Percentiles rank a stretch among this genome's conserved stretches.
These are phyloP conservation scores for Lamellibrachia luymesi DNA, from an alignment of 1,140 invertebrate genomes.

Conservation along the genomic window DNA sequence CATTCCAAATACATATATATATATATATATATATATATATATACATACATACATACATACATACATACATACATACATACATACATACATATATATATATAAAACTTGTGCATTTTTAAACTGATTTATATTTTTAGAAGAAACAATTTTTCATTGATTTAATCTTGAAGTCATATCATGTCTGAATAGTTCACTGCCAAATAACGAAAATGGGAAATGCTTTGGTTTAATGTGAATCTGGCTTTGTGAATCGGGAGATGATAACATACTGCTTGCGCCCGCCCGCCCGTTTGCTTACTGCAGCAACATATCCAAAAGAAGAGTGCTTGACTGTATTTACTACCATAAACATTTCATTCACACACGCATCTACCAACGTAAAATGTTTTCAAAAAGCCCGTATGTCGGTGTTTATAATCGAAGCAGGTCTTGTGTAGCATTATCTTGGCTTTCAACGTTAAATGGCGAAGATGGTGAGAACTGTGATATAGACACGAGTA, in stretches of 20 bases:
- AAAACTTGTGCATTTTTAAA: not conserved
- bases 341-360: not conserved
- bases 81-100: not conserved
- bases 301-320: too few species aligned
- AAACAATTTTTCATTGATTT: not conserved
- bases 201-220: too few species aligned
- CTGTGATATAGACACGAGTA: not conserved
- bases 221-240: too few species aligned
- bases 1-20: too few species aligned
- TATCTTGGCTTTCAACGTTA: not conserved
- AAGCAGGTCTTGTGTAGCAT: not conserved
- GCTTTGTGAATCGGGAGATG: too few species aligned
- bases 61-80: not conserved
- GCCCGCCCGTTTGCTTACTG: too few species aligned
- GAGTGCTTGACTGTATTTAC: not conserved
- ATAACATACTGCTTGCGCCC: too few species aligned
- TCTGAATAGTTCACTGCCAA: not conserved
- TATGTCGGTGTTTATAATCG: constrained; percentile 1
- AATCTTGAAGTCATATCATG: not conserved
- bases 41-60: not conserved
- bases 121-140: too few species aligned
- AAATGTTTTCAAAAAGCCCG: constrained; percentile 5
- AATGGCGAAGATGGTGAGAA: not conserved
- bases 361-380: not conserved
- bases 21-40: constrained; percentile 4